These are phyloP conservation scores for Chironomus tentans DNA, from an alignment of 2,888 invertebrate genomes.

Conservation along the genomic window DNA sequence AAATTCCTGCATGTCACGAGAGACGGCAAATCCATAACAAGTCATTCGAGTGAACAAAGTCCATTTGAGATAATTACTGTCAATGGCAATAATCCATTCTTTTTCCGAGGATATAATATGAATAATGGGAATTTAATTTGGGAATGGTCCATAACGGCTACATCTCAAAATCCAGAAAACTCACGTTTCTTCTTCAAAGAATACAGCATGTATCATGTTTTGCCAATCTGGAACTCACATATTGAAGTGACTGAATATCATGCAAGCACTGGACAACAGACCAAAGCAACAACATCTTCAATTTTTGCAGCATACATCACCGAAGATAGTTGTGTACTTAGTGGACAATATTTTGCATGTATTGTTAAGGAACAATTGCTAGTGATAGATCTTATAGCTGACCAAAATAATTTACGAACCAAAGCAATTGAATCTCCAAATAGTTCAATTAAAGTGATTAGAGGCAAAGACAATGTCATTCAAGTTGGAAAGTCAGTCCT, in stretches of 20 bases:
- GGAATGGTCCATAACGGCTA: constrained; percentile 59
- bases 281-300: constrained; percentile 47
- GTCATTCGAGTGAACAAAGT: constrained; percentile 33
- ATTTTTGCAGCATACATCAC: constrained; percentile 55
- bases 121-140: constrained; percentile 59
- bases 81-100: constrained; percentile 60
- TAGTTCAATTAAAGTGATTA: neutral
- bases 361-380: constrained; percentile 50
- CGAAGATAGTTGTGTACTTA: constrained; percentile 52
- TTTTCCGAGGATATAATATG: constrained; percentile 72
- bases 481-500: constrained; percentile 12
- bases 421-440: neutral
- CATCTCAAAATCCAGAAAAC: constrained; percentile 40
- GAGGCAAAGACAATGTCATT: constrained; percentile 4
- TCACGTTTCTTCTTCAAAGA: constrained; percentile 53
- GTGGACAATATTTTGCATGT: constrained; percentile 57
- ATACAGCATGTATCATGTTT: constrained; percentile 51
- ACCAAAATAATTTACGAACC: constrained; percentile 33
- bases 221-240: constrained; percentile 52
- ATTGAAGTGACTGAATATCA: constrained; percentile 57
- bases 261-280: constrained; percentile 49
- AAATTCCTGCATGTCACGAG: constrained; percentile 54
- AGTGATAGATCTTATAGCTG: constrained; percentile 52
- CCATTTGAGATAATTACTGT: constrained; percentile 58
- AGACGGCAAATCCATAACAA: constrained; percentile 30